Base-by-base conservation (phyloP, 2,888 invertebrate genomes). In the Zaprionus lineosus region DNA sequence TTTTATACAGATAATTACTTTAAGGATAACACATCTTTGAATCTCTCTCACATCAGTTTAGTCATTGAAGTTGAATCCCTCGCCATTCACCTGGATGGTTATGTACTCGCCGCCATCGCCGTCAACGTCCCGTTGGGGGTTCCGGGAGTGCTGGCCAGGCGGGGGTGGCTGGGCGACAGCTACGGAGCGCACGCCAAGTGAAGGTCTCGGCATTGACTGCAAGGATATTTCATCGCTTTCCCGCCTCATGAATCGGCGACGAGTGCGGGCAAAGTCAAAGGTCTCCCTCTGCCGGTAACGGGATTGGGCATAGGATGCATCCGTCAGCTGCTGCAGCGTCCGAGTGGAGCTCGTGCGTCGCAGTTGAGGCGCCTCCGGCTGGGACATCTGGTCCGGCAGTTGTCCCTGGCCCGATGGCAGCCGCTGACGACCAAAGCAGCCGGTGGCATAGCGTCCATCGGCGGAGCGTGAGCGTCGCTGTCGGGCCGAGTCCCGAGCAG, bases 391-490 rank as follows among this genome's bases (percentile, higher is more conserved):
- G 12, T 48, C 19, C 50, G 74, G 6, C 18, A 6, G 43, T 56
- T 39, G 62, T 12, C 29, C 43, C 40, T 29, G 48, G 3, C 16
- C 36, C 2, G 59, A 47, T 3, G 43, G 46, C n/a, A 41, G 50
- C 14, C 76, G 59, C 31, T 68, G 77, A 12, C 79, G 77, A 0
- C 74, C 71, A 24, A 84, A 84, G 52, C 72, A 83, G 2, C 83
- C 86, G 8, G 82, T 85, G 39, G 87, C 84, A 36, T 87, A 89
- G 28, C 88, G 87, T 7, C 87, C 87, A 21, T 89, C 88, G 1
- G 88, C 87, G 1, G 88, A 87, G 2, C 64, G 86, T 0, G 88
- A 87, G 19, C 89, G 87, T 9, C 87, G 85, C 34, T 88, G 88
- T 24, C 86, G 86, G 1, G 86, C 43, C 0, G 87, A 84, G 4